Base-by-base conservation (phyloP, 2,888 invertebrate genomes). In the Pyrochroa serraticornis region DNA sequence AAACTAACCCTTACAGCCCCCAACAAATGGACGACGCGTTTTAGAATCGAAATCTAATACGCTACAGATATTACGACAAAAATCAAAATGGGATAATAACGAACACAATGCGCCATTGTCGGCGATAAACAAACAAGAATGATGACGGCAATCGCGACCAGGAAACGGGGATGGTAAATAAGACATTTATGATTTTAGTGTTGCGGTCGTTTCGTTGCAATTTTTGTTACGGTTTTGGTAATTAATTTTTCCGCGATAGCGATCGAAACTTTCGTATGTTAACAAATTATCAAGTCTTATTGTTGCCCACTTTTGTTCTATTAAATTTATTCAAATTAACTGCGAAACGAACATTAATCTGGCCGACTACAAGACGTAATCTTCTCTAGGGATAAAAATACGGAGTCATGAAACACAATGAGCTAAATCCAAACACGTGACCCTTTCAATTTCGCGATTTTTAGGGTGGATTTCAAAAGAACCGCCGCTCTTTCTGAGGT, bases 331-430 rank as follows among this genome's bases (percentile, higher is more conserved):
- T 48, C 32, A 48, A 54, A 39, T 43, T 53, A 48, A 48, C 37
- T 43, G 43, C 33, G 41, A 10, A 46, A 33, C 31, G 50, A 44
- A 36, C 22, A 36, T 37, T 44, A 39, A 50, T 50, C 50, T 37
- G 38, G 53, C n/a, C 34, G n/a, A 53, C 45, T 36, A 50, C 39
- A 41, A 32, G 56, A 45, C 45, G 22, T 46, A 50, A 56, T 50
- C 50, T 50, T 32, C 13, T 68, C 67, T 60, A 69, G 74, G 74
- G 73, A 72, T 71, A 74, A 75, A 75, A 76, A 67, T 74, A 75
- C 75, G 74, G 74, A 77, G 77, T 77, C 77, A 77, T 75, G 74
- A 76, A 75, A 74, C 68, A 78, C 77, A 78, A 78, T 77, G 75
- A 75, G 69, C 65, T 70, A 76, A 74, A 74, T 70, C 74, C 71